Evolutionary conservation across 2,888 invertebrate genomes (phyloP), one percentile per base, ranked within the genome.

Genomic region (Keiferia lycopersicella): DNA sequence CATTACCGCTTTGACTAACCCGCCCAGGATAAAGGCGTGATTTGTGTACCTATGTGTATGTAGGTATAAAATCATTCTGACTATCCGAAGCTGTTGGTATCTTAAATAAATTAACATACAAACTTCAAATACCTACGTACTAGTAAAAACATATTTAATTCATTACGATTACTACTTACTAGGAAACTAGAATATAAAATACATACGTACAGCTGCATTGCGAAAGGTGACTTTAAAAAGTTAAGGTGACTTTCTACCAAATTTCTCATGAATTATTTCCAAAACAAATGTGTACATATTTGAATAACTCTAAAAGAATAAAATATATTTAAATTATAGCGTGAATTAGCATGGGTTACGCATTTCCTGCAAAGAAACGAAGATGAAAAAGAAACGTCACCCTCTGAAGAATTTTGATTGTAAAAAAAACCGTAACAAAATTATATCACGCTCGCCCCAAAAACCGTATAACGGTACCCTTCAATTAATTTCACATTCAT

Each of bases 401-500:
- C 64, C 62, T 58, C 57, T 11, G 61, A 66, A 58, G 50, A 61
- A 58, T 50, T 53, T 69, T 64, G 67, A 71, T 68, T 72, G 69
- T 68, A 65, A 70, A 71, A n/a, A 22, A 78, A 77, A 72, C 74
- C 74, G 72, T 74, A 77, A 76, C 78, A 78, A 81, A 82, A 76
- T 77, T 76, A 71, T 75, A 80, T 81, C 76, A 76, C 73, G 75
- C 74, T 76, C 72, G 73, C 81, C 80, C 80, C 77, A 78, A 76
- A 74, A 75, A 77, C 81, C 83, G 85, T 84, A 83, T 79, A 73
- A 73, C 66, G 80, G 74, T 75, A 79, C 85, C 87, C 88, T 86
- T 80, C 84, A 87, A 88, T 88, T 88, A 88, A 88, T 86, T 84
- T 83, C 81, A 81, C 83, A 88, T 90, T 88, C 83, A 87, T 84